Conservation (phyloP, 1,140 invertebrate species). For the Triops cancriformis region DNA sequence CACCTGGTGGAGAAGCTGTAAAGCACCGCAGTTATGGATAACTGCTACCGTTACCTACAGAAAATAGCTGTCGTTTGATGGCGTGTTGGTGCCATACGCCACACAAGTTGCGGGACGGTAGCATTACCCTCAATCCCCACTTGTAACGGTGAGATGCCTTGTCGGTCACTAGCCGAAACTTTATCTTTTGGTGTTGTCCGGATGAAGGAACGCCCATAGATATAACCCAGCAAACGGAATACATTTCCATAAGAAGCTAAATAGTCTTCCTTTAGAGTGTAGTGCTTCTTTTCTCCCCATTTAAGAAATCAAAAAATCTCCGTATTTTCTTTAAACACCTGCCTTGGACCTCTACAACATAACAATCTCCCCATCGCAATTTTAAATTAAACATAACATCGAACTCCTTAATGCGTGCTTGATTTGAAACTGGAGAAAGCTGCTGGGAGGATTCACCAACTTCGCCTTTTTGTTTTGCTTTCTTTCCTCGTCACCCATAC, state of each 20-base stretch:
- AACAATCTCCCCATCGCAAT: too few species aligned
- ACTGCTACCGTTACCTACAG: too few species aligned
- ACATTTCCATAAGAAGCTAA: background rate
- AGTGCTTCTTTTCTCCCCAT: background rate
- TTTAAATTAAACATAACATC: too few species aligned
- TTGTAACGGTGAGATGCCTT: background rate
- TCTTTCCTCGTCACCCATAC: too few species aligned
- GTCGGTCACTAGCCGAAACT: background rate
- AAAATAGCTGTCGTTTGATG: background rate
- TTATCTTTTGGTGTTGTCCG: background rate
- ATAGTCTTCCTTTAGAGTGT: background rate
- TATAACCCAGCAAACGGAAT: background rate
- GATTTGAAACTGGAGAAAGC: too few species aligned
- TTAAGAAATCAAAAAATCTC: background rate
- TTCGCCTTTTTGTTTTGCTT: too few species aligned
- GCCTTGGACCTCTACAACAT: too few species aligned
- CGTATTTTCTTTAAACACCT: too few species aligned
- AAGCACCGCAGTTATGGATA: too few species aligned
- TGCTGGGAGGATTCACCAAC: too few species aligned
- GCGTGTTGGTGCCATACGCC: background rate
- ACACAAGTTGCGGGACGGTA: background rate
- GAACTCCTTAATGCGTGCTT: too few species aligned
- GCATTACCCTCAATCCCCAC: background rate
- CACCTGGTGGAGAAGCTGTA: too few species aligned
- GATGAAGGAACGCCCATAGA: background rate